Conservation (phyloP, 2,888 invertebrate species). For the Seira ritae region DNA sequence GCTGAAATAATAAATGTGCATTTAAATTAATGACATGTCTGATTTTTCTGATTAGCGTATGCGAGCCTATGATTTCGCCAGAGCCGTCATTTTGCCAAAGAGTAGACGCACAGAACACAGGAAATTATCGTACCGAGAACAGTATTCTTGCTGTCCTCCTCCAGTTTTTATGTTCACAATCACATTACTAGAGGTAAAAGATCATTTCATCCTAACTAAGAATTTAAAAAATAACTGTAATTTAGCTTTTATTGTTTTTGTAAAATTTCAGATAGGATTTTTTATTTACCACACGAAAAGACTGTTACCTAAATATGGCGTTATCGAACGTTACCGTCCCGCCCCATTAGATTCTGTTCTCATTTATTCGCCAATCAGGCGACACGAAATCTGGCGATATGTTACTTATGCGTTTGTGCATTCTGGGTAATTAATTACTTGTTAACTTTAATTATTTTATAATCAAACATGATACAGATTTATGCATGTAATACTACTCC, state of each 20-base stretch:
- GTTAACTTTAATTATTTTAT: slow-evolving; percentile 9
- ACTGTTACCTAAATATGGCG: slow-evolving; percentile 74
- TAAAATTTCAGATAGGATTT: slow-evolving; percentile 76
- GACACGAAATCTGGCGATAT: slow-evolving; percentile 94
- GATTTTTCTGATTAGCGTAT: slow-evolving; percentile 38
- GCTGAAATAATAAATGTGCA: not conserved
- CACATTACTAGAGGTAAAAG: slow-evolving; percentile 90
- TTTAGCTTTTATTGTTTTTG: not conserved
- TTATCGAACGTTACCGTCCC: slow-evolving; percentile 78
- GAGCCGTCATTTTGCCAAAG: slow-evolving; percentile 63
- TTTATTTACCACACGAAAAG: slow-evolving; percentile 78
- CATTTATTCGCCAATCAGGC: slow-evolving; percentile 91
- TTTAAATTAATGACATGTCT: not conserved
- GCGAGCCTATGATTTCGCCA: slow-evolving; percentile 61
- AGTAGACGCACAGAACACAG: slow-evolving; percentile 41
- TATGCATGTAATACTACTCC: not conserved
- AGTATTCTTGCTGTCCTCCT: slow-evolving; percentile 93
- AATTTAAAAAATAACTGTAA: too few species aligned
- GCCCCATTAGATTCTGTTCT: slow-evolving; percentile 89
- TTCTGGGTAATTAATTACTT: slow-evolving; percentile 83
- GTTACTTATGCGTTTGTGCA: slow-evolving; percentile 97
- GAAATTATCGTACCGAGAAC: slow-evolving; percentile 79
- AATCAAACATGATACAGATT: not conserved
- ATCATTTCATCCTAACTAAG: too few species aligned
- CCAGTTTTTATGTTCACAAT: slow-evolving; percentile 93